phyloP scores from a whole-genome alignment of 2,113 vertebrate genomes.

The Dendrocopos noguchii region DNA sequence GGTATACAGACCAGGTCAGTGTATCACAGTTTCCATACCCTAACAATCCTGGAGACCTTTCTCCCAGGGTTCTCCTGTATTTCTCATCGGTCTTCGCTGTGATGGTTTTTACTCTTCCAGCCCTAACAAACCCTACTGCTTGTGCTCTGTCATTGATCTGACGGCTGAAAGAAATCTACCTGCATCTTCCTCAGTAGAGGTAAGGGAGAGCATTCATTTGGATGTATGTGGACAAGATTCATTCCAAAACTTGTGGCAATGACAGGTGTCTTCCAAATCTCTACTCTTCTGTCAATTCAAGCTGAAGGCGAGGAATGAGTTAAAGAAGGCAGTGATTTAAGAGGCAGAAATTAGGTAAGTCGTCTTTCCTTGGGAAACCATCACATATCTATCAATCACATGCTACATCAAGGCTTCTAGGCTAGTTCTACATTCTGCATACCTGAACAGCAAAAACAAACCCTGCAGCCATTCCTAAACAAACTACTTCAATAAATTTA shows the following conservation, averaged over 20 bases:
- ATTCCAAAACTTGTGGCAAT: neutral
- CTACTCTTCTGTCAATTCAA: neutral
- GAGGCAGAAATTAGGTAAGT: neutral
- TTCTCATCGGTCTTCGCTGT: neutral
- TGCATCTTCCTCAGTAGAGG: neutral
- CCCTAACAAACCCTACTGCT: neutral
- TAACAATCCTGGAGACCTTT: neutral
- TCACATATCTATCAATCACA: neutral
- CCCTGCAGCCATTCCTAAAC: constrained; percentile 23
- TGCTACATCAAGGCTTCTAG: neutral
- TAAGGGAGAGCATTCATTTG: neutral
- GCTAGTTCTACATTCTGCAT: neutral
- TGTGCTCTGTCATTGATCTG: neutral
- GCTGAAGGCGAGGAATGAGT: neutral
- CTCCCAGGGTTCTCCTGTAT: neutral
- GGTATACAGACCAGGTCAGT: rapidly evolving
- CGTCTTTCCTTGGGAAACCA: neutral
- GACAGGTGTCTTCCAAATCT: neutral
- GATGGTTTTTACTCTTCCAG: neutral
- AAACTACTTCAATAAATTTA: neutral
- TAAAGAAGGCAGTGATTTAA: neutral
- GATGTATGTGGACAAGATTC: neutral
- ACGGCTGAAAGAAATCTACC: neutral
- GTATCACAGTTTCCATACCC: too few species aligned
- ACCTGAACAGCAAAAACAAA: constrained; percentile 32